Percentiles rank a stretch among this genome's conserved stretches.
These are phyloP conservation scores for Kryptopterus vitreolus DNA, from an alignment of 2,797 vertebrate species.

Conservation along the genomic window DNA sequence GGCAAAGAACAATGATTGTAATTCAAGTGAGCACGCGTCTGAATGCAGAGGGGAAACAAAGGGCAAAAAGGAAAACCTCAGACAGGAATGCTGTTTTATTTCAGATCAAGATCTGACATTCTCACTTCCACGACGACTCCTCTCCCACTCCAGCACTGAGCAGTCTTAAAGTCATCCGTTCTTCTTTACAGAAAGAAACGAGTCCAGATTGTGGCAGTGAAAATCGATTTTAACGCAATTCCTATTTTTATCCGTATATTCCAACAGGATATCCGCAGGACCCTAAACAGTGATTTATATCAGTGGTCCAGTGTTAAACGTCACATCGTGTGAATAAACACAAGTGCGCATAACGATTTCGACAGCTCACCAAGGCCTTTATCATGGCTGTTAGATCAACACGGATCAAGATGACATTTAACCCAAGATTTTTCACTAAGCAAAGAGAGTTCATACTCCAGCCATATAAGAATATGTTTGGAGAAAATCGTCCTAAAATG, in stretches of 20 bases:
- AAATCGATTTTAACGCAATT: constrained; percentile 66
- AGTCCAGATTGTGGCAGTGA: constrained; percentile 58
- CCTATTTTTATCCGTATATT: constrained; percentile 28
- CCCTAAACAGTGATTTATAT: constrained; percentile 67
- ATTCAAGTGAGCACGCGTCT: background rate
- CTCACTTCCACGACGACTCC: constrained; percentile 12
- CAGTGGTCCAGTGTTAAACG: constrained; percentile 45
- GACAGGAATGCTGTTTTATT: constrained; percentile 27
- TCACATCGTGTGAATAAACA: background rate
- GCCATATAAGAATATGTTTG: background rate
- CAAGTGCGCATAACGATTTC: constrained; percentile 12
- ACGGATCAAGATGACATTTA: constrained; percentile 1
- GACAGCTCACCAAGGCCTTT: constrained; percentile 40
- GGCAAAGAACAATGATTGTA: constrained; percentile 17
- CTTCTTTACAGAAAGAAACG: constrained; percentile 54
- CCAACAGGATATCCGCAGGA: too few species aligned
- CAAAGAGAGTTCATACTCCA: background rate
- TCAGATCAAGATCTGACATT: constrained; percentile 10
- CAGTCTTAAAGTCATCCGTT: constrained; percentile 57
- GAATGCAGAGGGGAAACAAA: background rate
- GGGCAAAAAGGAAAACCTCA: constrained; percentile 5
- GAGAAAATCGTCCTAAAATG: too few species aligned
- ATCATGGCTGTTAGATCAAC: constrained; percentile 38
- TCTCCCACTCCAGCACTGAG: constrained; percentile 43
- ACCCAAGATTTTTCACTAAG: background rate